Percentiles rank a stretch among this genome's conserved stretches.
Conservation (phyloP, 2,888 invertebrate species). For the Tanypteryx hageni region DNA sequence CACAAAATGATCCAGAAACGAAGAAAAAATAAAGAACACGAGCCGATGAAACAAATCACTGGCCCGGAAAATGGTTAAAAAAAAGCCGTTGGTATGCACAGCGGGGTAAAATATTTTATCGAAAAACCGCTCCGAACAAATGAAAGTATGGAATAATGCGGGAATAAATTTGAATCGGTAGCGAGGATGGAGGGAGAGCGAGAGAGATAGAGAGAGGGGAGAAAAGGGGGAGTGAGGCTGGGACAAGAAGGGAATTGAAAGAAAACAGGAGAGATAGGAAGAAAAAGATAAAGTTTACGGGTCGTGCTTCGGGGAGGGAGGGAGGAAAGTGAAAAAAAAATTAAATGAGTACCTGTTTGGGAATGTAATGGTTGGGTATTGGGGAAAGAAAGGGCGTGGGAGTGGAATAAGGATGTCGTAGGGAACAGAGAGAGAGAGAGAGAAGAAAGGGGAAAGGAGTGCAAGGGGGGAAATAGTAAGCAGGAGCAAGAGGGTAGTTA, state of each 20-base stretch:
- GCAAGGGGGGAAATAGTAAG: neutral
- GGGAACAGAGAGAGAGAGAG: neutral
- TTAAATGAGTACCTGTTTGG: neutral
- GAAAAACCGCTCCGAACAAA: neutral
- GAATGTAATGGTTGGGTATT: constrained; percentile 25
- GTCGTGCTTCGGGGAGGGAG: neutral
- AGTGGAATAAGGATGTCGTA: neutral
- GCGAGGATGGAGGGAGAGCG: neutral
- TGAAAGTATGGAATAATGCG: neutral
- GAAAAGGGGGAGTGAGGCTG: neutral
- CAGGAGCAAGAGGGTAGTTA: neutral
- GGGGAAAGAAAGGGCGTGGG: neutral
- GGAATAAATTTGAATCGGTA: constrained; percentile 16
- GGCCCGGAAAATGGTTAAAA: neutral
- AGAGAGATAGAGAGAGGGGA: neutral
- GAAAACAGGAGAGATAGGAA: neutral
- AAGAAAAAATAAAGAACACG: too few species aligned
- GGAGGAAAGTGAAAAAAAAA: neutral
- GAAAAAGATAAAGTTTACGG: neutral
- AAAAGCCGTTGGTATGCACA: neutral
- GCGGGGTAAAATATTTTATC: neutral
- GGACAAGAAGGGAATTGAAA: constrained; percentile 7
- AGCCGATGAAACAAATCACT: too few species aligned
- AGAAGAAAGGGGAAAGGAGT: neutral
- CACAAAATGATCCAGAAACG: too few species aligned